Conservation (phyloP, 2,113 vertebrate genomes). For the Acrocephalus kingi region DNA sequence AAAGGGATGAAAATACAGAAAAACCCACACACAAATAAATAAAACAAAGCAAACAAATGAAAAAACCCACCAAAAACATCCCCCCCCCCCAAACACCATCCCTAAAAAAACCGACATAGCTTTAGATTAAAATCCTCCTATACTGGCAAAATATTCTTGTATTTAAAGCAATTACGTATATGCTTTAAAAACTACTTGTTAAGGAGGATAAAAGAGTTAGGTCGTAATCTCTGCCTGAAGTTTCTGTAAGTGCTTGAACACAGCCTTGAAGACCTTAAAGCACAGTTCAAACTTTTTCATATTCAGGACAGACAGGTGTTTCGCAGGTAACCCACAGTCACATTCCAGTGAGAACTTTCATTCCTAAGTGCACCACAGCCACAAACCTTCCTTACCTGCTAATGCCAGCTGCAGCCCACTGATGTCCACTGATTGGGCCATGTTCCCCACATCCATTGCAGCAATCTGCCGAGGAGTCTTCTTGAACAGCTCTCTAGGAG, state of each 20-base stretch:
- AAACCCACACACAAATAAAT: neutral
- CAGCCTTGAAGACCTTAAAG: neutral
- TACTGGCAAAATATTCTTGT: neutral
- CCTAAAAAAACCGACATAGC: neutral
- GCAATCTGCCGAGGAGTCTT: conserved; percentile 97
- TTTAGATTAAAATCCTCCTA: neutral
- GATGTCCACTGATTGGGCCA: conserved; percentile 93
- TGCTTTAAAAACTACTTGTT: neutral
- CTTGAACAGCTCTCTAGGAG: conserved; percentile 95
- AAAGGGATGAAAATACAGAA: neutral
- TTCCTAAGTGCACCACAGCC: neutral
- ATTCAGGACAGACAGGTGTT: neutral
- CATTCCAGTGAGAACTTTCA: neutral
- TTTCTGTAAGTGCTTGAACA: neutral
- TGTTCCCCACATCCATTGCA: conserved; percentile 89
- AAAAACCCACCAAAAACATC: neutral
- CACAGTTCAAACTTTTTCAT: neutral
- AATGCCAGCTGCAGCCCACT: conserved; percentile 94
- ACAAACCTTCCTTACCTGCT: conserved; percentile 77
- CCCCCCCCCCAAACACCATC: too few relatives aligned
- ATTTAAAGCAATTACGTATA: neutral
- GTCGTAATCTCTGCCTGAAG: neutral
- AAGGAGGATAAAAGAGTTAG: neutral
- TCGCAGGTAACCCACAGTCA: neutral
- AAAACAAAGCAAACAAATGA: neutral